Base-by-base conservation (phyloP, 2,113 vertebrate species). In the Esox niger region DNA sequence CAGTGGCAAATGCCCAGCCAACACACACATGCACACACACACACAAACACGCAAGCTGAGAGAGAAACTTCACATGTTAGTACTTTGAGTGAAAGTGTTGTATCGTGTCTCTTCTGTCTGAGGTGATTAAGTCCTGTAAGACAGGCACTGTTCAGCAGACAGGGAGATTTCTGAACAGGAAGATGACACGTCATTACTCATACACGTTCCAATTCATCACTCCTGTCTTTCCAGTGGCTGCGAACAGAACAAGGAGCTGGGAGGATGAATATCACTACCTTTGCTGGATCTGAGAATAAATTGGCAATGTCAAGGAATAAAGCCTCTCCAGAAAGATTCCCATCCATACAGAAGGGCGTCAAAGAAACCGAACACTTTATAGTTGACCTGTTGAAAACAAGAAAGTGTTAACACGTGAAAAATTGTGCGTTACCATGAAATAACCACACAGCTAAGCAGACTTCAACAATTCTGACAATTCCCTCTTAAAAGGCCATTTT, bases 121-220 rank as follows among this genome's bases (percentile, higher is more conserved):
- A 23, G 47, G 58, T 35, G 56, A 70, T 64, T 79, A 31, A 74
- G 62, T 67, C 4, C 68, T 67, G 38, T 61, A 61, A 73, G 71
- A 77, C 54, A 23, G 11, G 52, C 66, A 70, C 74, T 47, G 57
- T 65, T 69, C 61, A 63, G 56, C 26, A 77, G 82, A 80, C 79
- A 66, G 70, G 47, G 55, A 75, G 79, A 80, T 72, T 49, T 77
- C 4, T 21, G 54, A 27, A 59, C 75, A 67, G 55, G 77, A 79
- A 79, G 84, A 79, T 54, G 75, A 66, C 20, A 54, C 54, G 81
- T 82, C 84, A 1, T 64, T 72, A 71, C 72, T 76, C 75, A 84
- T 85, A 71, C 75, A 49, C 29, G 49, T 65, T 77, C 71, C 73
- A 68, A 87, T 87, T 79, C 74, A 84, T 87, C 85, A 81, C 52